A percentile compares a stretch with the other conserved stretches of the same genome.
Conservation (phyloP, 2,797 vertebrate genomes). For the Galaxias olidus region DNA sequence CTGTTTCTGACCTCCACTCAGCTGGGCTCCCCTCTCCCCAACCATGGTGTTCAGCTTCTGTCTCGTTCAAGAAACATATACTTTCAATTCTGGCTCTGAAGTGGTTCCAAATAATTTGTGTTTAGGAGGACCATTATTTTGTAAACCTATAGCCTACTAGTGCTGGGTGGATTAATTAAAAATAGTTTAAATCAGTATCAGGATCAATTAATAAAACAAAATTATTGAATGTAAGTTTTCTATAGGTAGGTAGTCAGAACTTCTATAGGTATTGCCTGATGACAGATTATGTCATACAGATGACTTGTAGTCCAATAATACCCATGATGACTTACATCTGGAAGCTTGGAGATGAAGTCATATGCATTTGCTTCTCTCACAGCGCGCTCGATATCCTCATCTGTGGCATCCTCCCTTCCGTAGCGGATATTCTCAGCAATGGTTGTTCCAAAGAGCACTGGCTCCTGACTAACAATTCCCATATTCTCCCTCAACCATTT, state of each 20-base stretch:
- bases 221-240: too few species aligned
- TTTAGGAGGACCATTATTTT: too few species aligned
- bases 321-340: slow-evolving; percentile 53
- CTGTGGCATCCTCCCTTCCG: slow-evolving; percentile 52
- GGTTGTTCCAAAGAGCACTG: slow-evolving; percentile 62
- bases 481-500: slow-evolving; percentile 58
- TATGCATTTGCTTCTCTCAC: slow-evolving; percentile 62
- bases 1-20: slow-evolving; percentile 82
- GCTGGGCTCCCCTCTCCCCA: slow-evolving; percentile 77
- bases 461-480: slow-evolving; percentile 62
- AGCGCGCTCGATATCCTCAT: slow-evolving; percentile 59
- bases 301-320: too few species aligned
- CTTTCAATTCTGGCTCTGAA: too few species aligned
- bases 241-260: too few species aligned
- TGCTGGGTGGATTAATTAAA: too few species aligned
- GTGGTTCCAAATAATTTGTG: too few species aligned
- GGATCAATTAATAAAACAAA: too few species aligned
- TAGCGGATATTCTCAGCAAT: slow-evolving; percentile 57
- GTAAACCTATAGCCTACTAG: too few species aligned
- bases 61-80: slow-evolving; percentile 3
- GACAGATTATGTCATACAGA: too few species aligned
- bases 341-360: slow-evolving; percentile 59
- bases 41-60: slow-evolving; percentile 81
- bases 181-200: too few species aligned
- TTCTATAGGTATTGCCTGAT: too few species aligned